Percentiles rank a stretch among this genome's conserved stretches.
phyloP scores from a whole-genome alignment of 64 coral and sea anemone species.

The Dendrophyllia cribrosa region DNA sequence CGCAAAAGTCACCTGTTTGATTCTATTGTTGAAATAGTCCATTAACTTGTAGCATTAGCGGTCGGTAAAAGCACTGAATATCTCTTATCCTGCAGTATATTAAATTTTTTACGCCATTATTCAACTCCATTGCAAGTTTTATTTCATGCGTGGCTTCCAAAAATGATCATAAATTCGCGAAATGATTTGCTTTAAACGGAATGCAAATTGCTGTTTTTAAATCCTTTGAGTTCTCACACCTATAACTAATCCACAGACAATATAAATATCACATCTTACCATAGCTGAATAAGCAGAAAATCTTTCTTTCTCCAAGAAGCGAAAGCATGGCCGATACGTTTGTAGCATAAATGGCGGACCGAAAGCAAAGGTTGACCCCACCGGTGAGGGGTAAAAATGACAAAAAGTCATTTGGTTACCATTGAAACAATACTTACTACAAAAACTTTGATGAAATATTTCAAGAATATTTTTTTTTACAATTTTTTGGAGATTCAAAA shows the following conservation, averaged over 20 bases:
- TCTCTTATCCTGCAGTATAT: neutral
- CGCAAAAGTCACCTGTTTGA: slow-evolving; percentile 24
- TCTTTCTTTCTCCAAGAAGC: neutral
- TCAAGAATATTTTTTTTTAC: too few species aligned
- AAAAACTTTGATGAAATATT: too few species aligned
- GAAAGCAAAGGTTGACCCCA: neutral
- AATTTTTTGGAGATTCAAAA: neutral
- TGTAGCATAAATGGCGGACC: too few species aligned
- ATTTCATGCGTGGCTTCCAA: neutral
- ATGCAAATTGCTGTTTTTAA: slow-evolving; percentile 4
- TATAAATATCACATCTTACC: slow-evolving; percentile 31
- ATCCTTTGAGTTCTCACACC: slow-evolving; percentile 8
- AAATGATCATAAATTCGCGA: neutral
- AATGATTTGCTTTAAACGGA: neutral
- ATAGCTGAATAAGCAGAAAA: neutral
- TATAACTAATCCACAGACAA: slow-evolving; percentile 13
- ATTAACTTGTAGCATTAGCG: slow-evolving; percentile 56
- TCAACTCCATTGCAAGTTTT: neutral
- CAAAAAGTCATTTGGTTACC: neutral
- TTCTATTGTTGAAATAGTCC: slow-evolving; percentile 28
- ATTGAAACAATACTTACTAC: too few species aligned
- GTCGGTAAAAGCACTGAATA: slow-evolving; percentile 5
- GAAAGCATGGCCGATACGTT: neutral
- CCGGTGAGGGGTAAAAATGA: neutral
- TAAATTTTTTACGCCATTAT: neutral